Percentiles rank a stretch among this genome's conserved stretches.
Conservation (phyloP, 1,140 invertebrate species). For the Palaemon carinicauda region DNA sequence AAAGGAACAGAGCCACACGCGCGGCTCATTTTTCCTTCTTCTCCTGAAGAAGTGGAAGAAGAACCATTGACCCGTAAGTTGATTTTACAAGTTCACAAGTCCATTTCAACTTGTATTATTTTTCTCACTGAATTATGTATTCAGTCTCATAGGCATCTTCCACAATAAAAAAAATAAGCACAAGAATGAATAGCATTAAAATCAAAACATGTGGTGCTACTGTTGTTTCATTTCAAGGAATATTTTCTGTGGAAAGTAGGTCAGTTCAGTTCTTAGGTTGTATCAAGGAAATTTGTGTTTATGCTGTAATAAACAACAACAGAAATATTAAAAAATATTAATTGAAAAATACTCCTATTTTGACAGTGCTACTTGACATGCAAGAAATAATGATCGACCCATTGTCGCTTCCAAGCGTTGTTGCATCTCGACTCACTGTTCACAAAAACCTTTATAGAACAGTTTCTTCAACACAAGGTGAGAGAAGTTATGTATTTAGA, state of each 20-base stretch:
- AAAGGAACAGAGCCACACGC: slow-evolving; percentile 27
- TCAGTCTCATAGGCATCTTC: too few relatives aligned
- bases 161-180: too few relatives aligned
- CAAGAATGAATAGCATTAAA: too few relatives aligned
- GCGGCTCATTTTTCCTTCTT: slow-evolving; percentile 24
- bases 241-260: neutral
- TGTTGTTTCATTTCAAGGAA: too few relatives aligned
- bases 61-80: slow-evolving; percentile 20
- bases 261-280: neutral
- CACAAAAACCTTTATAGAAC: slow-evolving; percentile 20
- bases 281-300: neutral
- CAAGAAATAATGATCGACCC: slow-evolving; percentile 43
- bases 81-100: neutral
- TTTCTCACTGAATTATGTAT: too few relatives aligned
- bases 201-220: too few relatives aligned
- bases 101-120: neutral
- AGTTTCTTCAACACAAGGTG: slow-evolving; percentile 38
- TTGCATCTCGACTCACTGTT: slow-evolving; percentile 16
- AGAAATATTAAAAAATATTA: too few relatives aligned
- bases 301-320: too few relatives aligned
- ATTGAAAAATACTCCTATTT: neutral
- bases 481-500: too few relatives aligned
- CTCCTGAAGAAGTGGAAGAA: neutral
- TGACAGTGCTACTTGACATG: slow-evolving; percentile 24
- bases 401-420: slow-evolving; percentile 5